Evolutionary conservation across 2,797 vertebrate species (phyloP), one percentile per base, ranked within the genome.

Genomic region (Champsocephalus esox): DNA sequence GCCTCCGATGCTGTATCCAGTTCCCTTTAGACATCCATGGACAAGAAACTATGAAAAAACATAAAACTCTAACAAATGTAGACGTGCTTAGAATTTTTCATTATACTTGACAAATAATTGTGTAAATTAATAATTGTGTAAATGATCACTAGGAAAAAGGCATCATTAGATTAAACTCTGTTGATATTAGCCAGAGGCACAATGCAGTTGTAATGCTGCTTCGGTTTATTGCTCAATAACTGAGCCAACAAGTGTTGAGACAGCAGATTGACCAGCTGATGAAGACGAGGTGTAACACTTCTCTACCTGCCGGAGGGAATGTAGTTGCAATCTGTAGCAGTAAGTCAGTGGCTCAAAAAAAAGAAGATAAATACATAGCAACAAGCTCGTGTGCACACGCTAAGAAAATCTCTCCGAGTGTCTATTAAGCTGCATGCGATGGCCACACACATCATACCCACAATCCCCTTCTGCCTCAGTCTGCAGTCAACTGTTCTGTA

Each of bases 271-370:
- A 72, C 70, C 64, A 49, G 19, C 68, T 69, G 75, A 84, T 57
- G 70, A 62, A 76, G 70, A 80, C 52, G 70, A 79, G 73, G 66
- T 69, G 16, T 3, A 71, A 61, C 81, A 74, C 75, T 75, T 79
- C 49, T 45, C 66, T 32, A 34, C 16, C 52, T 62, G 70, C 81
- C 70, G 58, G 38, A 58, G 64, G 72, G 52, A 6, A 66, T 14
- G 32, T 11, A 13, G 66, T n/a, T 75, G 38, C 68, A 68, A 60
- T 75, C 48, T 58, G 75, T 55, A 43, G 44, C 73, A 69, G 72
- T 70, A 67, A 32, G 56, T 71, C 46, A 56, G 38, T 9, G 44
- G 46, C 14, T 77, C 21, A 73, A 52, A 54, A 77, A 48, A 24
- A 52, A 63, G 49, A 48, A 24, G 52, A 63, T 45, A 50, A 16